Conservation (phyloP, 92 coral and sea anemone species). For the Parazoanthus darwini region DNA sequence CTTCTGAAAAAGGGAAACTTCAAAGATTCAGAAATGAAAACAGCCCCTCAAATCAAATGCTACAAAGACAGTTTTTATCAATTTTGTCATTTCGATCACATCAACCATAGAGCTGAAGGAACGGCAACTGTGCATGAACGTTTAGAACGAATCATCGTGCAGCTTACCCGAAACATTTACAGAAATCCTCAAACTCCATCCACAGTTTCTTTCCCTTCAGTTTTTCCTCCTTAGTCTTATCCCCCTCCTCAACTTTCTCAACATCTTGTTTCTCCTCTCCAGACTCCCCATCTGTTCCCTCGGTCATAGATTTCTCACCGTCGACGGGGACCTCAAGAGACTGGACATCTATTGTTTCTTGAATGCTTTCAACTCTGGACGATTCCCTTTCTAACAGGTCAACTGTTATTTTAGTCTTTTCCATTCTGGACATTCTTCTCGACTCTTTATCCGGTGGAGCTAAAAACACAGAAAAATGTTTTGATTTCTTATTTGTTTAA, state of each 20-base stretch:
- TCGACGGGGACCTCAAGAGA: constrained; percentile 67
- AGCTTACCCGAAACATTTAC: constrained; percentile 93
- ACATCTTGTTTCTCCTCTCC: constrained; percentile 79
- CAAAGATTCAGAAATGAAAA: no score
- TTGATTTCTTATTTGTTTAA: neutral
- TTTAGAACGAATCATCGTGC: neutral
- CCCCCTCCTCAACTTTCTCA: constrained; percentile 72
- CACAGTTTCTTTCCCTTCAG: constrained; percentile 89
- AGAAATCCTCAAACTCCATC: constrained; percentile 98
- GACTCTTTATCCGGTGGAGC: constrained; percentile 79
- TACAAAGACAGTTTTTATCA: no score
- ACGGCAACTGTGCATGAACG: neutral
- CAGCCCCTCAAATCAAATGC: no score
- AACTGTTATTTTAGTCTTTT: constrained; percentile 64
- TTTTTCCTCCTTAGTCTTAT: constrained; percentile 55
- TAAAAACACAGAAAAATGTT: constrained; percentile 4
- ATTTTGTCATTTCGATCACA: no score
- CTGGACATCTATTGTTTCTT: constrained; percentile 51
- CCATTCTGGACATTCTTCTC: constrained; percentile 74
- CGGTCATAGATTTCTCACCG: constrained; percentile 64
- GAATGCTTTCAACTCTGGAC: constrained; percentile 54
- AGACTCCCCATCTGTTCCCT: constrained; percentile 68
- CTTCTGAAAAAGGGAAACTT: no score
- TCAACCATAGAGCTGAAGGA: neutral
- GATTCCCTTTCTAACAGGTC: constrained; percentile 53